Evolutionary conservation across 1,140 invertebrate genomes (phyloP), one percentile per base, ranked within the genome.

Genomic region (Cryptotermes secundus): DNA sequence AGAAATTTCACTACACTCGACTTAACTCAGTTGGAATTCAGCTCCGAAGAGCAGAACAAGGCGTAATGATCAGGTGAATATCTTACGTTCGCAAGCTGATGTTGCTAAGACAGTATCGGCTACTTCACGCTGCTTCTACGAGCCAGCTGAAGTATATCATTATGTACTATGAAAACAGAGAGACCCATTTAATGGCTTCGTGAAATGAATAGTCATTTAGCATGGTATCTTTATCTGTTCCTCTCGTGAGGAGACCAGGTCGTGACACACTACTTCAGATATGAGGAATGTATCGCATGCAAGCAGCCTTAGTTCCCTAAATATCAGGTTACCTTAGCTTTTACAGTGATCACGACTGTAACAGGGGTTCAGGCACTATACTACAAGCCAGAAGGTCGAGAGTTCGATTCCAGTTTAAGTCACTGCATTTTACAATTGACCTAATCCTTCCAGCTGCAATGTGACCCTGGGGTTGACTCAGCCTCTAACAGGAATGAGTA

Each of bases 171-270:
- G 22, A 38, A 38, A 81, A 9, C 38, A 35, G 36, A n/a, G n/a
- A 81, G 38, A 3, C 26, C 24, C 80, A 36, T 38, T 1, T 81
- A 38, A 81, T 38, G n/a, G 80, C 26, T 81, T 45, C 38, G 34
- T 36, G 80, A 38, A 81, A 81, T 26, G 80, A 38, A 38, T 26
- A 38, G 35, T 81, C 80, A 36, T 81, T 45, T 81, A 36, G 26
- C 12, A 12, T 14, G 12, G 38, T 26, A 36, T 22, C 22, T n/a
- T 24, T 38, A 19, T 38, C 22, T 36, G 1, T 81, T 35, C 12
- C 80, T n/a, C 35, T 35, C 38, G 80, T 81, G 35, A 81, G 35
- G 36, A 81, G 35, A 35, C 19, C 80, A 26, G 26, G 36, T 81
- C 80, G 59, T 45, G 38, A 36, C 34, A 19, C 4, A 36, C 38